A percentile compares a stretch with the other conserved stretches of the same genome.
phyloP scores from a whole-genome alignment of 2,888 invertebrate species.

The Pachliopta kotzebuea region DNA sequence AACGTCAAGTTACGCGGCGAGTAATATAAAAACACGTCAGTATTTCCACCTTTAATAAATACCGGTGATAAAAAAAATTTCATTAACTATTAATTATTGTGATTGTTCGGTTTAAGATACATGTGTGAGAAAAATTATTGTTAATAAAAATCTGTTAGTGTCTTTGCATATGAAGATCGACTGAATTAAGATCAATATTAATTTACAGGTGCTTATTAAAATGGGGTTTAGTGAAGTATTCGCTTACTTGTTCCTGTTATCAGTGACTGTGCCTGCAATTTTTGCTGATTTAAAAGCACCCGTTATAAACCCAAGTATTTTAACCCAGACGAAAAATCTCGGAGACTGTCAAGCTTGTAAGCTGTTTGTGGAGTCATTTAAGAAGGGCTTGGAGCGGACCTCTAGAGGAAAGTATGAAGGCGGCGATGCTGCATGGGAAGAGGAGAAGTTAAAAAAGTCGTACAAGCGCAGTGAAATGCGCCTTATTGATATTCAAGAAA shows the following conservation, averaged over 20 bases:
- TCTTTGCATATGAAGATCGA: background rate
- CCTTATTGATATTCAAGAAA: slow-evolving; percentile 94
- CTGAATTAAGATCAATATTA: slow-evolving; percentile 1
- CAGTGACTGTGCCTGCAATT: slow-evolving; percentile 34
- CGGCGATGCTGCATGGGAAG: slow-evolving; percentile 96
- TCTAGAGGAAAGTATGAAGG: slow-evolving; percentile 94
- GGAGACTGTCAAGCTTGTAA: slow-evolving; percentile 91
- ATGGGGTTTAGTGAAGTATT: slow-evolving; percentile 42
- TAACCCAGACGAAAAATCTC: slow-evolving; percentile 69
- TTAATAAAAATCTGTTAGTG: background rate
- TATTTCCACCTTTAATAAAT: slow-evolving; percentile 43
- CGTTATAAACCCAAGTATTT: slow-evolving; percentile 48
- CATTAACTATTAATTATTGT: slow-evolving; percentile 30
- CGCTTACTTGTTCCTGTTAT: slow-evolving; percentile 27
- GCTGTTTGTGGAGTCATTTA: slow-evolving; percentile 87
- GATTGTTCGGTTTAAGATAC: slow-evolving; percentile 38
- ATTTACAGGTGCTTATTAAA: slow-evolving; percentile 46
- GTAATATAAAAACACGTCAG: slow-evolving; percentile 66
- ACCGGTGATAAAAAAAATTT: slow-evolving; percentile 27
- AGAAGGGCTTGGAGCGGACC: slow-evolving; percentile 89
- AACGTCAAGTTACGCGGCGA: slow-evolving; percentile 50
- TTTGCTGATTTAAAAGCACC: slow-evolving; percentile 46
- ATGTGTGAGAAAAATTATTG: slow-evolving; percentile 19
- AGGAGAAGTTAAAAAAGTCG: slow-evolving; percentile 89
- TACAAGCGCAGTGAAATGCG: slow-evolving; percentile 94